phyloP scores from a whole-genome alignment of 2,888 invertebrate species.

The Lasioglossum marginatum region DNA sequence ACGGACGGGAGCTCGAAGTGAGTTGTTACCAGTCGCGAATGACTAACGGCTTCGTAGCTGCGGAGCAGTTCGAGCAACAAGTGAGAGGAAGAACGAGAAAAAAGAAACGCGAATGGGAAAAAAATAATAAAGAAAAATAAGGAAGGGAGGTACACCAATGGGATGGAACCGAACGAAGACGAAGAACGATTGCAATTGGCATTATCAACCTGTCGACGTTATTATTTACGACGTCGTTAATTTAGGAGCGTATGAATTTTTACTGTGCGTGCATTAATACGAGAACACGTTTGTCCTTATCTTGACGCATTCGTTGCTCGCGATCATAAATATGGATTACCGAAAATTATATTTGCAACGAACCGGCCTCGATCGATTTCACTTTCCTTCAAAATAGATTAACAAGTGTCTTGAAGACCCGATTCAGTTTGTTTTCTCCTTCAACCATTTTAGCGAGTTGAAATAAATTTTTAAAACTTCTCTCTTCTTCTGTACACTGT shows the following conservation, averaged over 20 bases:
- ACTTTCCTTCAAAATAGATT: too few species aligned
- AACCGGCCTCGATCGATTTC: conserved; percentile 31
- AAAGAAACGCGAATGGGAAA: not conserved
- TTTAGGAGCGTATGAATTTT: conserved; percentile 55
- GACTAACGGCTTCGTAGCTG: conserved; percentile 60
- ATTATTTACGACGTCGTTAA: conserved; percentile 76
- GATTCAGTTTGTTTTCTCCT: too few species aligned
- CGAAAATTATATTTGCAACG: conserved; percentile 60
- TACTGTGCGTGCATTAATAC: conserved; percentile 59
- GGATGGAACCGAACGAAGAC: conserved; percentile 38
- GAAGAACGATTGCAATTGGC: conserved; percentile 67
- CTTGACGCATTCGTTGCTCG: conserved; percentile 17
- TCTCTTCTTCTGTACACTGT: too few species aligned
- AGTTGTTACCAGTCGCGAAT: conserved; percentile 69
- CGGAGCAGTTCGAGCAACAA: conserved; percentile 45
- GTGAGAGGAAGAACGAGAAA: conserved; percentile 36
- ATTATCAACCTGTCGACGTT: conserved; percentile 72
- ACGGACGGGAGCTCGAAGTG: conserved; percentile 57
- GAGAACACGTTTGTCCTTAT: conserved; percentile 52
- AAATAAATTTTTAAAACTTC: too few species aligned
- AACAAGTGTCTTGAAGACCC: too few species aligned
- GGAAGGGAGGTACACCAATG: not conserved
- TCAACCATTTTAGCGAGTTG: too few species aligned
- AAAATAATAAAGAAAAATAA: not conserved
- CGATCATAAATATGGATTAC: conserved; percentile 71